Evolutionary conservation across 2,888 invertebrate species (phyloP).

Genomic region (Seira sanloemensis): DNA sequence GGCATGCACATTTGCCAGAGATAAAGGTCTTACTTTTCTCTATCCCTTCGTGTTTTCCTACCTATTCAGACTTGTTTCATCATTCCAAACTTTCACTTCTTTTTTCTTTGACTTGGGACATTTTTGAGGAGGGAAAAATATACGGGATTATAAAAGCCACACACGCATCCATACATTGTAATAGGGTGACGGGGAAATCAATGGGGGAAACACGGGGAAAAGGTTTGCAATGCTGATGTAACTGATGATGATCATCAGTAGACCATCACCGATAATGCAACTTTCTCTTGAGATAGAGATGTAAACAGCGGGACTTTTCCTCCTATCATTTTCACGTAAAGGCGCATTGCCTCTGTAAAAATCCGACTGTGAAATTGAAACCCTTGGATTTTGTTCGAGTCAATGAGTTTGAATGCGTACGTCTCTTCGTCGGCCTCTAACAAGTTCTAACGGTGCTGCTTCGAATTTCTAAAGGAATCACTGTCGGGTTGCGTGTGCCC

Average conservation of each 20-base stretch:
- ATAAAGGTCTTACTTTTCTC: too few species aligned
- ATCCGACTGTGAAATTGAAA: constrained; percentile 63
- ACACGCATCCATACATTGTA: background rate
- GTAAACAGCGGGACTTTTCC: background rate
- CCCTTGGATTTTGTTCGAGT: constrained; percentile 60
- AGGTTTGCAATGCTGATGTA: background rate
- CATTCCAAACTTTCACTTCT: background rate
- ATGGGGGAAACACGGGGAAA: background rate
- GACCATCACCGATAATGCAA: background rate
- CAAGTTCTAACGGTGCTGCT: background rate
- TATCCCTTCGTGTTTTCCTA: too few species aligned
- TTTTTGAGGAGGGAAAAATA: background rate
- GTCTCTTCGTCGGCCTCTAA: constrained; percentile 30
- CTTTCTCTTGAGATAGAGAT: background rate
- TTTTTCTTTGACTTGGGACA: background rate
- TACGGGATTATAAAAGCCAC: background rate
- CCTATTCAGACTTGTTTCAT: too few species aligned
- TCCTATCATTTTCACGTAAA: background rate
- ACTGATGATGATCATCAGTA: background rate
- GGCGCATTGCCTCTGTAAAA: constrained; percentile 50
- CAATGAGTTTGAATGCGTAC: constrained; percentile 64
- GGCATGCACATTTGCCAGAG: too few species aligned
- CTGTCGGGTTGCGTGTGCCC: too few species aligned
- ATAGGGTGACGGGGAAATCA: background rate
- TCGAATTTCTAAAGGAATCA: too few species aligned